Evolutionary conservation across 1,140 invertebrate species (phyloP), one percentile per base, ranked within the genome.

Genomic region (Campoletis sonorensis): DNA sequence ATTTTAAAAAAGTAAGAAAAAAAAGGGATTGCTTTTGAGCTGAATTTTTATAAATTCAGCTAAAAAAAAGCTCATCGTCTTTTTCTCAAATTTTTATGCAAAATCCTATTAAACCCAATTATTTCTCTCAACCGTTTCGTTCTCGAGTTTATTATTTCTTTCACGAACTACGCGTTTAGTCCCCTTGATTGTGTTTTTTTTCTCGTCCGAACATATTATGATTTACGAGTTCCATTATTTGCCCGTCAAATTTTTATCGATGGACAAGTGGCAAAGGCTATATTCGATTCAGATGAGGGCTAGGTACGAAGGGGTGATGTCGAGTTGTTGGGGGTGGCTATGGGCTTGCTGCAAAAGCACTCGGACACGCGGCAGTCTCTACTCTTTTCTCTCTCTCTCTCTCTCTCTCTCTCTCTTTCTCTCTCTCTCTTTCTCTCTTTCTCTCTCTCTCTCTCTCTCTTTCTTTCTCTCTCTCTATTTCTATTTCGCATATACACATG

Each of bases 321-420:
- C 1, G 40, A 40, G 71, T 40, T n/a, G 40, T 15, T 45, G 40
- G 8, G 40, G 40, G 40, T 3, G 40, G 3, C n/a, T n/a, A n/a
- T n/a, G 70, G 37, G 70, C 16, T 72, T 45, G 27, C 71, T 73
- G 71, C 40, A 33, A 40, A 71, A 71, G 68, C 37, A 73, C 45
- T 68, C n/a, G 71, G 77, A 78, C 49, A 80, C 68, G n/a, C 21
- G 49, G 15, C 54, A 15, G n/a, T 26, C 64, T 11, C 40, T 26
- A 58, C 27, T 26, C 54, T 13, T 27, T 23, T 54, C 23, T 37
- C 40, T 33, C 51, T 78, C 54, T 30, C 40, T 67, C 64, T n/a
- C n/a, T n/a, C n/a, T n/a, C n/a, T n/a, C n/a, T n/a, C n/a, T n/a
- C n/a, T n/a, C n/a, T n/a, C n/a, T n/a, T n/a, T n/a, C n/a, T n/a